phyloP scores from a whole-genome alignment of 2,797 vertebrate genomes.

The Clamator glandarius region DNA sequence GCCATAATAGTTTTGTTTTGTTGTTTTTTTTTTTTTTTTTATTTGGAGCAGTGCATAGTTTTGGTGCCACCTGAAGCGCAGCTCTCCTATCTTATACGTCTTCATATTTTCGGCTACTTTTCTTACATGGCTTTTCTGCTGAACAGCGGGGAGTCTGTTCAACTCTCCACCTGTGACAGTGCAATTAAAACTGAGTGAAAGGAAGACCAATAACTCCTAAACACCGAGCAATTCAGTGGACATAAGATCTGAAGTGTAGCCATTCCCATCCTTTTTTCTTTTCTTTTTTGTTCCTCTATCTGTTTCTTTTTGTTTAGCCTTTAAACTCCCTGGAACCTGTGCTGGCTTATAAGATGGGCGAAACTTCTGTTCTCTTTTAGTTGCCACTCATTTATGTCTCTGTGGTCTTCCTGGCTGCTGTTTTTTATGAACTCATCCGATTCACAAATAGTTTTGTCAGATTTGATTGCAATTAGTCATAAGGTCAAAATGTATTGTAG shows the following conservation, averaged over 20 bases:
- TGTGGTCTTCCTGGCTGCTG: not conserved
- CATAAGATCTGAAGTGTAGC: not conserved
- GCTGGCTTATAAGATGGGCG: not conserved
- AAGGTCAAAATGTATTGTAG: not conserved
- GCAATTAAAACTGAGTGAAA: not conserved
- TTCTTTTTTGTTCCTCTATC: not conserved
- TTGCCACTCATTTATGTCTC: fast-evolving
- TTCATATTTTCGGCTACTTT: not conserved
- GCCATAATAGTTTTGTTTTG: not conserved
- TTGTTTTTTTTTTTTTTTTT: not conserved
- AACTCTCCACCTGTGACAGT: not conserved
- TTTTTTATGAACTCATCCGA: not conserved
- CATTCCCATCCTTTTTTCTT: not conserved
- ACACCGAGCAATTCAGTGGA: not conserved
- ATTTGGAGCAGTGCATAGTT: not conserved
- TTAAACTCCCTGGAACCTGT: not conserved
- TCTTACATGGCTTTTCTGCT: not conserved
- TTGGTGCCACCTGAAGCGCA: not conserved
- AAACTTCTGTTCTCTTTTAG: not conserved
- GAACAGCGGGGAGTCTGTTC: not conserved
- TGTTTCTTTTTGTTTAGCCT: not conserved
- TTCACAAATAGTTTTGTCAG: not conserved
- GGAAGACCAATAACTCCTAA: not conserved
- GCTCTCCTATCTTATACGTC: not conserved
- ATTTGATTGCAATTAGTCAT: not conserved